A percentile compares a stretch with the other conserved stretches of the same genome.
These are phyloP conservation scores for Tamandua tetradactyla DNA, from an alignment of 2,797 vertebrate genomes.

Conservation along the genomic window DNA sequence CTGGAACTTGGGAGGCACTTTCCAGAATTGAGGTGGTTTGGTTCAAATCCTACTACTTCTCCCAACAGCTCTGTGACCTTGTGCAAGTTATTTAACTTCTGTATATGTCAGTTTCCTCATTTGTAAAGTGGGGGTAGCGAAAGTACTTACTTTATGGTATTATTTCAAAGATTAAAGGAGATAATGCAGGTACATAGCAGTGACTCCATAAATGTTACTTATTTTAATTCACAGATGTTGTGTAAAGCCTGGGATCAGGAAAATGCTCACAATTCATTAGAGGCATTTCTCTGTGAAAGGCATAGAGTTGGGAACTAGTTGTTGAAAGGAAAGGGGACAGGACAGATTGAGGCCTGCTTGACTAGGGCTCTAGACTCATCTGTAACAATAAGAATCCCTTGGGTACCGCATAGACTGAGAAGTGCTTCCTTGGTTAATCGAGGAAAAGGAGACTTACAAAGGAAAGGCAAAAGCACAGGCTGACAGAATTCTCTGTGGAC, in stretches of 20 bases:
- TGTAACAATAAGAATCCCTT: neutral
- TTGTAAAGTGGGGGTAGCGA: neutral
- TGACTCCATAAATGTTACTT: neutral
- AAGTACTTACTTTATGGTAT: neutral
- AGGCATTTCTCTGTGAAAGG: constrained; percentile 25
- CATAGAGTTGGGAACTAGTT: neutral
- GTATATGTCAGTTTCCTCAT: neutral
- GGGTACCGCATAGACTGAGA: neutral
- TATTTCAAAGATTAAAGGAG: neutral
- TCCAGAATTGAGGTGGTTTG: neutral
- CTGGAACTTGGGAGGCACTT: neutral
- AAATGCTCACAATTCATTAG: neutral
- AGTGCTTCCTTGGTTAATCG: neutral
- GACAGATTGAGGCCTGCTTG: neutral
- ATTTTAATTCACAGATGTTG: neutral
- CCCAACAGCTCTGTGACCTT: neutral
- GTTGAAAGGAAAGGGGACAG: neutral
- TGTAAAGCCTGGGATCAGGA: neutral
- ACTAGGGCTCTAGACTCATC: neutral
- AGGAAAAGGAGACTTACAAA: neutral
- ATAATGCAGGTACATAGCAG: neutral
- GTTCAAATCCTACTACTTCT: neutral
- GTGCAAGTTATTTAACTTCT: neutral
- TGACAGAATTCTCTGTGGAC: constrained; percentile 44
- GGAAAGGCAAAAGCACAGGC: neutral